phyloP scores from a whole-genome alignment of 2,888 invertebrate species.

The Hydraecia micacea region DNA sequence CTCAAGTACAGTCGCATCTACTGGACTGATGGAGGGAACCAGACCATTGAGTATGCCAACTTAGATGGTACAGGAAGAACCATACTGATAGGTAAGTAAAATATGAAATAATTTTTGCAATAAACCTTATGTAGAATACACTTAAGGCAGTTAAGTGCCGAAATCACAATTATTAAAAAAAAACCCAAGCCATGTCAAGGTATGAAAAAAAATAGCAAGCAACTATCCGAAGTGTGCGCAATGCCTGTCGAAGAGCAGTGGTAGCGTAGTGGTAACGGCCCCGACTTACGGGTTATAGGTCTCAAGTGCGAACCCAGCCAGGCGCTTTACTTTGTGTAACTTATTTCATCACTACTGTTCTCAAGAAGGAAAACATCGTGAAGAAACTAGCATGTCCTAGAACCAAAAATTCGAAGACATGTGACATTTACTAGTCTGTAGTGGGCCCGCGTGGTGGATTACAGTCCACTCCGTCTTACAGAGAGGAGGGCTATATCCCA shows the following conservation, averaged over 20 bases:
- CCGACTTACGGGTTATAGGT: no score
- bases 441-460: not conserved
- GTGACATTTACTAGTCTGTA: not conserved
- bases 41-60: conserved; percentile 94
- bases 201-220: not conserved
- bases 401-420: not conserved
- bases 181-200: not conserved
- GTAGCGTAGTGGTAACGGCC: no score
- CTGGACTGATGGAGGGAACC: conserved; percentile 96
- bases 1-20: conserved; percentile 93
- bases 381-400: not conserved
- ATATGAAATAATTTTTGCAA: not conserved
- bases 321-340: not conserved
- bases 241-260: no score
- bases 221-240: not conserved
- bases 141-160: not conserved
- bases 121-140: no score
- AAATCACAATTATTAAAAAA: not conserved
- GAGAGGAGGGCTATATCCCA: not conserved
- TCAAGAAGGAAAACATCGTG: not conserved
- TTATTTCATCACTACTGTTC: not conserved
- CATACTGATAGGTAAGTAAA: conserved; percentile 91
- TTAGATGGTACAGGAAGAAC: conserved; percentile 94
- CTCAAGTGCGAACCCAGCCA: not conserved
- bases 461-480: not conserved